phyloP scores from a whole-genome alignment of 2,113 vertebrate species.

The Melanerpes formicivorus region DNA sequence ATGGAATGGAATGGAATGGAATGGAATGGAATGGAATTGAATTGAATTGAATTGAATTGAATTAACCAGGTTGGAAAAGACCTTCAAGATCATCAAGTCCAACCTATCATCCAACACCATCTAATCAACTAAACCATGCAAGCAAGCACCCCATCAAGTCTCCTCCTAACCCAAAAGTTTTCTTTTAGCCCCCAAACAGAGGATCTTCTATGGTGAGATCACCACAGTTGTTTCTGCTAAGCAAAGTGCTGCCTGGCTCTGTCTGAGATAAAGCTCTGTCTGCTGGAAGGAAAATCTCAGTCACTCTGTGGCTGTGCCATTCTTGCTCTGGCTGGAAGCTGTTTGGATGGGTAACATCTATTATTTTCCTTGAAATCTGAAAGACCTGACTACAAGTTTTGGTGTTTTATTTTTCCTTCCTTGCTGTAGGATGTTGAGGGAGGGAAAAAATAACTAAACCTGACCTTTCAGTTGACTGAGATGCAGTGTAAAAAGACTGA shows the following conservation, averaged over 20 bases:
- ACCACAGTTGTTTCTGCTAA: not conserved
- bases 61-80: too few species aligned
- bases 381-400: constrained; percentile 51
- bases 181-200: not conserved
- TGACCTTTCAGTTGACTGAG: constrained; percentile 51
- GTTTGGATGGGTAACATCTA: constrained; percentile 52
- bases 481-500: constrained; percentile 50
- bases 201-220: not conserved
- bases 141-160: too few species aligned
- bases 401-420: not conserved
- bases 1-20: too few species aligned
- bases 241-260: not conserved
- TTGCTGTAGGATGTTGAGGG: constrained; percentile 34
- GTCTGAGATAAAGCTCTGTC: not conserved
- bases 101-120: too few species aligned
- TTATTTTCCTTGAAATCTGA: constrained; percentile 62
- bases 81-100: too few species aligned
- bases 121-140: too few species aligned
- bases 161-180: not conserved
- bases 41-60: too few species aligned
- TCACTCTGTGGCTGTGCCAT: constrained; percentile 23
- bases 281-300: constrained; percentile 58
- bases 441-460: constrained; percentile 64
- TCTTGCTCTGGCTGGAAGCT: not conserved
- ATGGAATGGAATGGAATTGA: too few species aligned